These are phyloP conservation scores for Ceyx erithaca DNA, from an alignment of 2,797 vertebrate genomes.

Conservation along the genomic window DNA sequence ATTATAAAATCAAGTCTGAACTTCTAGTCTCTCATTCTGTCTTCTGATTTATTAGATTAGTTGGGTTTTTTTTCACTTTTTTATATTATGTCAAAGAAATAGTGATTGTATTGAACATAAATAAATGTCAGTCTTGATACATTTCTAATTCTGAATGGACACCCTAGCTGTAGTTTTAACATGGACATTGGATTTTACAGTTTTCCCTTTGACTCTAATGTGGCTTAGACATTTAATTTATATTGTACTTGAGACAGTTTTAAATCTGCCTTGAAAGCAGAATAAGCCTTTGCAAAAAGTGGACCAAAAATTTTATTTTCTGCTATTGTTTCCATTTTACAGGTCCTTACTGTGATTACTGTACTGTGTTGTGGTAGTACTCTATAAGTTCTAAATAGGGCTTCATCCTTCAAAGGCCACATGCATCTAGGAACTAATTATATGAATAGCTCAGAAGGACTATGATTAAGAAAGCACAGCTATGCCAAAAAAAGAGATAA, in stretches of 20 bases:
- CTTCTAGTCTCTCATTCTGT: neutral
- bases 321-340: neutral
- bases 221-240: neutral
- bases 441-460: neutral
- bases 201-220: neutral
- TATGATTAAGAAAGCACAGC: neutral
- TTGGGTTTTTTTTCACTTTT: neutral
- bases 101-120: neutral
- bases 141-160: neutral
- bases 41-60: neutral
- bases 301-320: neutral
- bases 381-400: neutral
- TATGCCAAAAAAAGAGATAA: neutral
- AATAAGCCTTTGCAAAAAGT: neutral
- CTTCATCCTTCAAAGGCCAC: neutral
- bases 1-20: neutral
- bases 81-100: neutral
- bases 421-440: neutral
- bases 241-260: neutral
- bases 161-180: neutral
- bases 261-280: neutral
- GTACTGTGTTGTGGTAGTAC: neutral
- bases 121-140: rapidly evolving
- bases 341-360: neutral
- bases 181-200: neutral